Evolutionary conservation across 2,888 invertebrate species (phyloP), one percentile per base, ranked within the genome.

Genomic region (Phortica magna): DNA sequence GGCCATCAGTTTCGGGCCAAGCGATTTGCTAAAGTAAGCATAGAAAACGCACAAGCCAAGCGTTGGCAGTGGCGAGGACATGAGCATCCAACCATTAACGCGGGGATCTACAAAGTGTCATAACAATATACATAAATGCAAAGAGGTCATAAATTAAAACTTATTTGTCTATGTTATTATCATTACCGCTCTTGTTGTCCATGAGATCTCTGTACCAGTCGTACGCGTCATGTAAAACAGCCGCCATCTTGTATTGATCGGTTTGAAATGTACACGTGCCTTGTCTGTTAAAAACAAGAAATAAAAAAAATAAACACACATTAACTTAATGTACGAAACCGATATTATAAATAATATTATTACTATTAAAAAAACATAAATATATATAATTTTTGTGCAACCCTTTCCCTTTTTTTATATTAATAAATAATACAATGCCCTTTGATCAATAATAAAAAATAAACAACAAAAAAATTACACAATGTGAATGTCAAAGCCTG

Each of bases 1-100:
- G 87, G 96, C 96, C 98, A 98, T 98, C 76, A 97, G 91, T 87
- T 94, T 93, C 73, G 98, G 98, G 78, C 98, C 98, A 83, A 97
- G 91, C 77, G 94, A 94, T 92, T 95, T 95, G 84, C 97, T 96
- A 90, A 96, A 95, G 91, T 96, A 95, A 81, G 96, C 96, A 93
- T 98, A 98, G 87, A 94, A 94, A 76, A 97, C 88, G 92, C 98
- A 98, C 89, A 97, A 95, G 75, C 94, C 93, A 75, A 98, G 90
- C 81, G 98, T 98, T 68, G 98, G 98, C 89, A 96, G 93, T 19
- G 98, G 98, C 78, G 96, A 96, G 86, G 95, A 95, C 96, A 98
- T 96, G 95, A 98, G 95, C 79, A 95, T 93, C 96, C 97, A 98
- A 89, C 95, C 95, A 88, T 95, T 96, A 74, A 98, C 97, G 82